Evolutionary conservation across 1,140 invertebrate species (phyloP).

Genomic region (Drosophila busckii): DNA sequence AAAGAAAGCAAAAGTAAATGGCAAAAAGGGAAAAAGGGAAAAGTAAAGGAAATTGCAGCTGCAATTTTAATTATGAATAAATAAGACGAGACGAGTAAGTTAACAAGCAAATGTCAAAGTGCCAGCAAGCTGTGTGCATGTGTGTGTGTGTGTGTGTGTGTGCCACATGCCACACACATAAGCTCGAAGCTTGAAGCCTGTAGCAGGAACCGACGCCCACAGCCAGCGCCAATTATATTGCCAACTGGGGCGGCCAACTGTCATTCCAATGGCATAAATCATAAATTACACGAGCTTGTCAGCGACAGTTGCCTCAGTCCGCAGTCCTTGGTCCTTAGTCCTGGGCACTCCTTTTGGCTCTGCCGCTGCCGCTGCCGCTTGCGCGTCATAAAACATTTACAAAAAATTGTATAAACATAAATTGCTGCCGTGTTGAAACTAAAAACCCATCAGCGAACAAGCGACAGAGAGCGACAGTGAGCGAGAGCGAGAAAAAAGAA

Average conservation of each 20-base stretch:
- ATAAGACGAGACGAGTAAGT: no score
- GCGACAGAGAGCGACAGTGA: not conserved
- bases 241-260: slow-evolving; percentile 30
- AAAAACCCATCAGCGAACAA: slow-evolving; percentile 42
- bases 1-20: no score
- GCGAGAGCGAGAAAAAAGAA: slow-evolving; percentile 9
- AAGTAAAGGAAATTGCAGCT: slow-evolving; percentile 10
- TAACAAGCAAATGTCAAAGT: no score
- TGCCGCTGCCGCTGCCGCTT: slow-evolving; percentile 10
- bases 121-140: no score
- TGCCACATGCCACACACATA: no score
- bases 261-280: slow-evolving; percentile 57
- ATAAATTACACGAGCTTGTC: slow-evolving; percentile 62
- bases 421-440: slow-evolving; percentile 45
- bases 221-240: slow-evolving; percentile 39
- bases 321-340: not conserved
- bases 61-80: slow-evolving; percentile 30
- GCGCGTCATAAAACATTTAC: slow-evolving; percentile 41
- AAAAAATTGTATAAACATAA: slow-evolving; percentile 33
- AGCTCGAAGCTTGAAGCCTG: no score
- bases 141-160: not conserved
- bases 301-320: slow-evolving; percentile 41
- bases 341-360: not conserved
- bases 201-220: not conserved
- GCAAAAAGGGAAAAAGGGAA: not conserved